These are phyloP conservation scores for Drosophila imparisetae DNA, from an alignment of 2,888 invertebrate species.

Conservation along the genomic window DNA sequence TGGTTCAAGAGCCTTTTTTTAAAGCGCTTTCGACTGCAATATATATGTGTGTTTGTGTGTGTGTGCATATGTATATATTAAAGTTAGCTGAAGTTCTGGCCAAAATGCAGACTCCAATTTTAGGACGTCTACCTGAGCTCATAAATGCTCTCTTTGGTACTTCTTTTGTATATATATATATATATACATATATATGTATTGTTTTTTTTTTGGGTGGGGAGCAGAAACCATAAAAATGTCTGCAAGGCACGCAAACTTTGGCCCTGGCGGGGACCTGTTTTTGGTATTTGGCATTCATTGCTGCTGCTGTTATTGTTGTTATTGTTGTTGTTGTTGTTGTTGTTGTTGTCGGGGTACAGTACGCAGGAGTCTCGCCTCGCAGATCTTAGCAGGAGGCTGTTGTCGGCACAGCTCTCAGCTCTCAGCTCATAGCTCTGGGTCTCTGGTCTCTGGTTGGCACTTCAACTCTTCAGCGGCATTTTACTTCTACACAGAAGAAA, in stretches of 20 bases:
- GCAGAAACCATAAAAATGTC: slow-evolving; percentile 59
- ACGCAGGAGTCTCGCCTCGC: slow-evolving; percentile 53
- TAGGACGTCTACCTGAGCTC: slow-evolving; percentile 55
- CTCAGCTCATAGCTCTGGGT: slow-evolving; percentile 34
- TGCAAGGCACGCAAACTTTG: slow-evolving; percentile 78
- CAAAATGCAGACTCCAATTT: slow-evolving; percentile 23
- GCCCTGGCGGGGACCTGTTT: slow-evolving; percentile 71
- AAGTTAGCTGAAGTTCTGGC: slow-evolving; percentile 11
- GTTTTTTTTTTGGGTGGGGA: slow-evolving; percentile 34
- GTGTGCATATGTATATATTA: neutral
- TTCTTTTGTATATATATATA: slow-evolving; percentile 4
- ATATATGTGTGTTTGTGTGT: neutral
- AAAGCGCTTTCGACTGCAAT: neutral
- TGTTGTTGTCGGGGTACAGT: slow-evolving; percentile 58
- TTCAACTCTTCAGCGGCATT: slow-evolving; percentile 58
- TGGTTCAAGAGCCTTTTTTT: slow-evolving; percentile 27
- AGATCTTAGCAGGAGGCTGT: slow-evolving; percentile 73
- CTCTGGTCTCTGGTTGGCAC: slow-evolving; percentile 53
- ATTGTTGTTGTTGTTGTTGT: slow-evolving; percentile 17
- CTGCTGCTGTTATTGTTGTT: slow-evolving; percentile 13
- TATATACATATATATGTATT: neutral
- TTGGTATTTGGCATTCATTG: slow-evolving; percentile 38
- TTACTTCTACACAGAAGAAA: slow-evolving; percentile 17
- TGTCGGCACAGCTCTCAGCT: slow-evolving; percentile 45
- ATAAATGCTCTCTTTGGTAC: slow-evolving; percentile 53